Conservation (phyloP, 92 coral and sea anemone genomes). For the Palythoa grandis region DNA sequence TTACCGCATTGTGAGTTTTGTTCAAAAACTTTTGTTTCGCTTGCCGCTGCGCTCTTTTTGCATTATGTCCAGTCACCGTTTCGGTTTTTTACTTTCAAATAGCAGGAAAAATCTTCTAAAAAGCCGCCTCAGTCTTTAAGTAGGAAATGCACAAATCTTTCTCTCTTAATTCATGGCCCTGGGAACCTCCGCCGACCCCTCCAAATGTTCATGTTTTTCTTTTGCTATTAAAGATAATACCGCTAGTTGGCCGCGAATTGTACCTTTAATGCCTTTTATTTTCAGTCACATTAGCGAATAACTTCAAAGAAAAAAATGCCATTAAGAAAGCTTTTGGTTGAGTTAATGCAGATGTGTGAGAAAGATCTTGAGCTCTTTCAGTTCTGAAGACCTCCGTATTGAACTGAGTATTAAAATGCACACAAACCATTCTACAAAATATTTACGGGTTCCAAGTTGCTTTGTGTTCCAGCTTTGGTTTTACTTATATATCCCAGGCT, state of each 20-base stretch:
- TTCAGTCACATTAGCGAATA: slow-evolving; percentile 21
- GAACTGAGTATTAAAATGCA: background rate
- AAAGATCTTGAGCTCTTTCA: background rate
- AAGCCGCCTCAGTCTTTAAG: slow-evolving; percentile 26
- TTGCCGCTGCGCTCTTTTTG: background rate
- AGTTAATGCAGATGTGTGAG: slow-evolving; percentile 16
- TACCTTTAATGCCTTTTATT: slow-evolving; percentile 15
- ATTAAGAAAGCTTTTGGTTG: slow-evolving; percentile 35
- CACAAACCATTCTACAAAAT: background rate
- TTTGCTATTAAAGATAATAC: slow-evolving; percentile 19
- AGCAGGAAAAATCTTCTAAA: background rate
- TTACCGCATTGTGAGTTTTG: slow-evolving; percentile 32
- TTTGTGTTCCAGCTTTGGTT: background rate
- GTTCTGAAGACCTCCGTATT: slow-evolving; percentile 1
- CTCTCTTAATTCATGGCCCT: slow-evolving; percentile 28
- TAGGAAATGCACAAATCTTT: slow-evolving; percentile 37
- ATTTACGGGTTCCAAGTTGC: slow-evolving; percentile 4
- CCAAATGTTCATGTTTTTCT: slow-evolving; percentile 21
- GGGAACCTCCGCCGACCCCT: slow-evolving; percentile 7
- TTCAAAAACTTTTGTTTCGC: background rate
- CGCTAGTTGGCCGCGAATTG: slow-evolving; percentile 29
- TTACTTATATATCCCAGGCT: background rate
- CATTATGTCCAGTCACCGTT: background rate
- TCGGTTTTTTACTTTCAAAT: slow-evolving; percentile 1
- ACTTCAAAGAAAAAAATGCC: slow-evolving; percentile 19